phyloP scores from a whole-genome alignment of 2,797 vertebrate species.

The Sardinella longiceps region DNA sequence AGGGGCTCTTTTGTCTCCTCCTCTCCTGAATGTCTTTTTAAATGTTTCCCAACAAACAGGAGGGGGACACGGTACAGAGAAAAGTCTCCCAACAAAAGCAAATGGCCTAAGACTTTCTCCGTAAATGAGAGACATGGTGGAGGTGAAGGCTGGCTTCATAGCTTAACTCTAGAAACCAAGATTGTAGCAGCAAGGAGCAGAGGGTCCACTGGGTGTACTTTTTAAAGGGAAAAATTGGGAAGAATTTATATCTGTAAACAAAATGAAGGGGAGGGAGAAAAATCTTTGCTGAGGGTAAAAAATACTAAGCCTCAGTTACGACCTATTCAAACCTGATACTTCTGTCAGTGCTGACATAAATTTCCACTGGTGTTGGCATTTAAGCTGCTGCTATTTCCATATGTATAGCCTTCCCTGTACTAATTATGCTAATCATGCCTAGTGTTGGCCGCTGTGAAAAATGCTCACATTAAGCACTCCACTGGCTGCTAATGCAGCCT shows the following conservation, averaged over 20 bases:
- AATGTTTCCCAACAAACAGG: conserved; percentile 82
- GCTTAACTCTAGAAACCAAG: conserved; percentile 72
- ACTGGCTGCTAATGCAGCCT: conserved; percentile 96
- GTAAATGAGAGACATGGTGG: conserved; percentile 72
- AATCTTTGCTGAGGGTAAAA: conserved; percentile 62
- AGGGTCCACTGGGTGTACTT: not conserved
- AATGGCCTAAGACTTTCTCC: conserved; percentile 78
- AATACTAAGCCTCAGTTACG: conserved; percentile 82
- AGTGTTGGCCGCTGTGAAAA: conserved; percentile 96
- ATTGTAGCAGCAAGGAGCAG: not conserved
- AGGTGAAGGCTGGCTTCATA: conserved; percentile 59
- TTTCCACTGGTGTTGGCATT: conserved; percentile 93
- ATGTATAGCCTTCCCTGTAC: conserved; percentile 95
- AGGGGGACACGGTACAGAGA: conserved; percentile 74
- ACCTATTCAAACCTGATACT: conserved; percentile 88
- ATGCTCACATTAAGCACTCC: conserved; percentile 97
- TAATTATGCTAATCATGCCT: conserved; percentile 97
- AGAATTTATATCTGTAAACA: conserved; percentile 27
- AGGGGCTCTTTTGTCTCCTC: conserved; percentile 71
- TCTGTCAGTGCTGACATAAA: conserved; percentile 92
- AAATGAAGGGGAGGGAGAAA: conserved; percentile 49
- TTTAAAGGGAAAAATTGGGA: conserved; percentile 21
- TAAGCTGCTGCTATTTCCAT: conserved; percentile 94
- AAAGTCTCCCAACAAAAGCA: conserved; percentile 73
- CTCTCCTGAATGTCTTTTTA: conserved; percentile 76